Conservation (phyloP, 2,113 vertebrate species). For the Probosciger aterrimus region DNA sequence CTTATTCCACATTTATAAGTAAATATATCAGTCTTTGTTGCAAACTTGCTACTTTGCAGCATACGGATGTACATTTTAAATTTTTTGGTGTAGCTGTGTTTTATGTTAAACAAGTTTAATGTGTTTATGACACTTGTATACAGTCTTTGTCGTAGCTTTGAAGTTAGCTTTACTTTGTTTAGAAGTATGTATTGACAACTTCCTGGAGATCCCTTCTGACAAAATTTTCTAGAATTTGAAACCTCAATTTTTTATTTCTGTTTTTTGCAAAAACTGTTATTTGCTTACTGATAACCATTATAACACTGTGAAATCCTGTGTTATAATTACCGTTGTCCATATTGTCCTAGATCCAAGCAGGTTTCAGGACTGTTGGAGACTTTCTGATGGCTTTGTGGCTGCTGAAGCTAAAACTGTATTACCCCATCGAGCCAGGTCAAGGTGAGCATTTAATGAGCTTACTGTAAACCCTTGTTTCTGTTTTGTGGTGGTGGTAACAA, state of each 20-base stretch:
- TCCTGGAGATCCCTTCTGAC: background rate
- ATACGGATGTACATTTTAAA: background rate
- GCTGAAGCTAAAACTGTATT: conserved; percentile 96
- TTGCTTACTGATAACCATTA: background rate
- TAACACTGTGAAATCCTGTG: background rate
- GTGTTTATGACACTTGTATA: background rate
- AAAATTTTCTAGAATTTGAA: background rate
- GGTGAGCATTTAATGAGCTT: conserved; percentile 71
- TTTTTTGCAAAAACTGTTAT: background rate
- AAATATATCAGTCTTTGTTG: background rate
- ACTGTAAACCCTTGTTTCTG: background rate
- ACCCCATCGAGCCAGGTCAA: conserved; percentile 92
- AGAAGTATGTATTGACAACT: background rate
- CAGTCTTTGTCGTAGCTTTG: background rate
- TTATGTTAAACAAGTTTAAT: background rate
- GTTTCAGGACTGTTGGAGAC: conserved; percentile 96
- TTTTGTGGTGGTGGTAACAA: background rate
- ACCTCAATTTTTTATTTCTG: background rate
- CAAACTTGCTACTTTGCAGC: background rate
- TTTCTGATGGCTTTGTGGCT: conserved; percentile 96
- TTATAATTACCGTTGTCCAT: background rate
- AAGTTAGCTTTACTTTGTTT: background rate
- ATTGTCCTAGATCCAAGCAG: conserved; percentile 85
- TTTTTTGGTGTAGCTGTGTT: background rate
- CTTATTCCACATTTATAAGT: fast-evolving